phyloP scores from a whole-genome alignment of 35 echinoderm and acorn worm genomes.

The Amphiura filiformis region DNA sequence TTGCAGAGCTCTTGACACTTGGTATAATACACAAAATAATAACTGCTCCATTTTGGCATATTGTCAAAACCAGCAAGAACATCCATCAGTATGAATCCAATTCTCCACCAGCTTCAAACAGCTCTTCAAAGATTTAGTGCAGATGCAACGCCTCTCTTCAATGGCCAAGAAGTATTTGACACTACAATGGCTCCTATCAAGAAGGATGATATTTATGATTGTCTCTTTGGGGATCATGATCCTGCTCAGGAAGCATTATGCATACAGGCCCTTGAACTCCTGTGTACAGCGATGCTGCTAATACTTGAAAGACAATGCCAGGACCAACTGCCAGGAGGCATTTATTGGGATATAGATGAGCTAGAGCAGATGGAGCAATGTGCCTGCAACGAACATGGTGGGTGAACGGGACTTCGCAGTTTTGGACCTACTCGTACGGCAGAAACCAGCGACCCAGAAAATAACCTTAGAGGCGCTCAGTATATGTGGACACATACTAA shows the following conservation, averaged over 20 bases:
- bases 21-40: conserved; percentile 32
- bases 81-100: conserved; percentile 10
- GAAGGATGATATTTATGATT: conserved; percentile 37
- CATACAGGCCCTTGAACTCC: conserved; percentile 26
- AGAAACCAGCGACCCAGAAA: conserved; percentile 5
- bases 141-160: conserved; percentile 15
- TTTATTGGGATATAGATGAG: conserved; percentile 16
- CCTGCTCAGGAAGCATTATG: conserved; percentile 10
- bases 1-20: conserved; percentile 30
- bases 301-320: conserved; percentile 48
- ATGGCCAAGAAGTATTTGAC: background rate
- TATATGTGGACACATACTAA: conserved; percentile 30
- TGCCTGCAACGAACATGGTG: conserved; percentile 43
- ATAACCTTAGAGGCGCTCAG: conserved; percentile 9
- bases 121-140: conserved; percentile 10
- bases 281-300: conserved; percentile 26
- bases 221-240: conserved; percentile 27
- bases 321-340: conserved; percentile 50
- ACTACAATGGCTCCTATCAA: background rate
- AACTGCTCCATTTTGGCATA: conserved; percentile 39
- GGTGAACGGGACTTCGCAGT: conserved; percentile 50
- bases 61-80: background rate
- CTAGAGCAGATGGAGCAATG: conserved; percentile 23
- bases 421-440: conserved; percentile 29
- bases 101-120: conserved; percentile 6